Conservation (phyloP, 2,113 vertebrate genomes). For the Bettongia penicillata region DNA sequence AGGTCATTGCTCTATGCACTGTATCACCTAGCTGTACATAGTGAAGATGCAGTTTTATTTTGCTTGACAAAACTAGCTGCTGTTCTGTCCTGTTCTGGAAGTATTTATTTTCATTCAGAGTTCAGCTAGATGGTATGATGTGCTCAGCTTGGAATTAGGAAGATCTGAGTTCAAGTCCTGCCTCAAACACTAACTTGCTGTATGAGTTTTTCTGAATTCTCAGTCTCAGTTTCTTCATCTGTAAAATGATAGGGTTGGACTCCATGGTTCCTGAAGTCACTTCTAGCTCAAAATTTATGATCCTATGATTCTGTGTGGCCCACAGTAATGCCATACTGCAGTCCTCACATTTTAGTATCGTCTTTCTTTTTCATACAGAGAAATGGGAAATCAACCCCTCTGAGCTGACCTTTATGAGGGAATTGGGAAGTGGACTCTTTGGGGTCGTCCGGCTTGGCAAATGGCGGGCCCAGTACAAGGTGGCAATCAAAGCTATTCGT, state of each 20-base stretch:
- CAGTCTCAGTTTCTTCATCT: not conserved
- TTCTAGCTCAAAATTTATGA: not conserved
- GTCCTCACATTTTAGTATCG: not conserved
- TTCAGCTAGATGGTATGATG: not conserved
- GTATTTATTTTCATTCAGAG: not conserved
- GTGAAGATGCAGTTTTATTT: not conserved
- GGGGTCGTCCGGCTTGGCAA: slow-evolving; percentile 94
- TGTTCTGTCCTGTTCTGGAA: not conserved
- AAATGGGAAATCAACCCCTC: slow-evolving; percentile 96
- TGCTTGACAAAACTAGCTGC: not conserved
- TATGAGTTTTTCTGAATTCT: not conserved
- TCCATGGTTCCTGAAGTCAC: not conserved
- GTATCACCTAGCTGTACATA: not conserved
- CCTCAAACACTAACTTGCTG: not conserved
- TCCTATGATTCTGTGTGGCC: not conserved
- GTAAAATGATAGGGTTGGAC: not conserved
- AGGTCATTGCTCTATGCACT: not conserved
- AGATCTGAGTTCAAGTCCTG: not conserved
- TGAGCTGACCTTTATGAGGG: slow-evolving; percentile 96
- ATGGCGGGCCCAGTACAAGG: slow-evolving; percentile 93
- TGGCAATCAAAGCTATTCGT: slow-evolving; percentile 96
- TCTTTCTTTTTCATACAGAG: slow-evolving; percentile 80
- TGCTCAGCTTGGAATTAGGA: not conserved
- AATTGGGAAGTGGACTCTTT: slow-evolving; percentile 93
- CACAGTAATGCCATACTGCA: too few relatives aligned